A percentile compares a stretch with the other conserved stretches of the same genome.
These are phyloP conservation scores for Lasiommata megera DNA, from an alignment of 2,888 invertebrate genomes.

Conservation along the genomic window DNA sequence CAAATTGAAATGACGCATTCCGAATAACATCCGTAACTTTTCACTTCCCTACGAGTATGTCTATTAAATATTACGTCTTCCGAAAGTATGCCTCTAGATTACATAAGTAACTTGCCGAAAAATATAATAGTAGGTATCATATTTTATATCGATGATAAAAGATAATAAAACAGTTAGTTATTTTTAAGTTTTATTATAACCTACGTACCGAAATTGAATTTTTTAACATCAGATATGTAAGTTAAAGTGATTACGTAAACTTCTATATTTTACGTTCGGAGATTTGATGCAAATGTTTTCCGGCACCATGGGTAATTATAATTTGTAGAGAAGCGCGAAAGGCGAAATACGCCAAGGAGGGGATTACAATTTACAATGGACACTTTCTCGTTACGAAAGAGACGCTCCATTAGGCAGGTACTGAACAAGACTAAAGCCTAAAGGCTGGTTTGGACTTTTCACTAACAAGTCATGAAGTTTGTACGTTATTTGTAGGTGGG, in stretches of 20 bases:
- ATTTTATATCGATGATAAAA: no score
- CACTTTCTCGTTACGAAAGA: slow-evolving; percentile 73
- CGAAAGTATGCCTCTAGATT: slow-evolving; percentile 20
- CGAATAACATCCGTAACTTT: slow-evolving; percentile 28
- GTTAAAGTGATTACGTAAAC: slow-evolving; percentile 21
- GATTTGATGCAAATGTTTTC: slow-evolving; percentile 21
- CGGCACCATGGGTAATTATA: slow-evolving; percentile 24
- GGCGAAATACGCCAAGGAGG: slow-evolving; percentile 29
- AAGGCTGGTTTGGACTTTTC: slow-evolving; percentile 46
- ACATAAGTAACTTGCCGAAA: slow-evolving; percentile 20
- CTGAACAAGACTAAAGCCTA: slow-evolving; percentile 46
- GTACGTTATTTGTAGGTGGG: no score
- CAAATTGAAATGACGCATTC: slow-evolving; percentile 35
- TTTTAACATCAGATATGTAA: neutral
- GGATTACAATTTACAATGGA: slow-evolving; percentile 42
- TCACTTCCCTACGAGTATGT: slow-evolving; percentile 27
- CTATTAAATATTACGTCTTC: slow-evolving; percentile 28
- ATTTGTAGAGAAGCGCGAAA: slow-evolving; percentile 33
- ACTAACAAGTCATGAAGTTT: neutral
- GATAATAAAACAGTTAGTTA: no score
- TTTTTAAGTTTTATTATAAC: no score
- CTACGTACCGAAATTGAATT: no score
- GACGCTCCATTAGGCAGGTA: slow-evolving; percentile 18
- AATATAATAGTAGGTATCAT: neutral
- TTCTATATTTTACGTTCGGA: slow-evolving; percentile 14